These are phyloP conservation scores for Bombus confusus DNA, from an alignment of 1,140 invertebrate genomes.

Conservation along the genomic window DNA sequence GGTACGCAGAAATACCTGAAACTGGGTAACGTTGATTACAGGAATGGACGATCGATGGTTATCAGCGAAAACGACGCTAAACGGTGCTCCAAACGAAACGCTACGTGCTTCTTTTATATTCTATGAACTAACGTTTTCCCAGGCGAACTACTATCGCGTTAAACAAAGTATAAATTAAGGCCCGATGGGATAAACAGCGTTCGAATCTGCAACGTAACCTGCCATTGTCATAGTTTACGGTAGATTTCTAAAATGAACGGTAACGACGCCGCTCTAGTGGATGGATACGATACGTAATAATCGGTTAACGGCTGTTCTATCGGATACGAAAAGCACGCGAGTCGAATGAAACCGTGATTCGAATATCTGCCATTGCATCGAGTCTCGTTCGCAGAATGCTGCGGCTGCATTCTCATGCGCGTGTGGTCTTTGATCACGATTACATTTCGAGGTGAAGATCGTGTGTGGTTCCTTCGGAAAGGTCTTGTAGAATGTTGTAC, in stretches of 20 bases:
- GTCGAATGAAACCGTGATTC: not conserved
- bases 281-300: slow-evolving; percentile 20
- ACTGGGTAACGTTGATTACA: not conserved
- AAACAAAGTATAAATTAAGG: slow-evolving; percentile 6
- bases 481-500: not conserved
- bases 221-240: slow-evolving; percentile 21
- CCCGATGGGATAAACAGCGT: slow-evolving; percentile 1
- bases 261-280: slow-evolving; percentile 7
- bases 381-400: not conserved
- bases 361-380: not conserved
- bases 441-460: not conserved
- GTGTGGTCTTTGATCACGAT: not conserved
- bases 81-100: not conserved
- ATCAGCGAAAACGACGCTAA: slow-evolving; percentile 22
- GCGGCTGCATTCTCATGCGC: slow-evolving; percentile 4
- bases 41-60: slow-evolving; percentile 12
- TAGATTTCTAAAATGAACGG: slow-evolving; percentile 34
- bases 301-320: slow-evolving; percentile 21
- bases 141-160: not conserved
- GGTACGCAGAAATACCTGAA: slow-evolving; percentile 3
- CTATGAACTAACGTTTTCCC: slow-evolving; percentile 10
- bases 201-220: not conserved
- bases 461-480: not conserved
- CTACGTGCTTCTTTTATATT: not conserved
- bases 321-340: slow-evolving; percentile 20